Percentiles rank a stretch among this genome's conserved stretches.
Evolutionary conservation across 2,113 vertebrate genomes (phyloP).

Genomic region (Albula goreensis): DNA sequence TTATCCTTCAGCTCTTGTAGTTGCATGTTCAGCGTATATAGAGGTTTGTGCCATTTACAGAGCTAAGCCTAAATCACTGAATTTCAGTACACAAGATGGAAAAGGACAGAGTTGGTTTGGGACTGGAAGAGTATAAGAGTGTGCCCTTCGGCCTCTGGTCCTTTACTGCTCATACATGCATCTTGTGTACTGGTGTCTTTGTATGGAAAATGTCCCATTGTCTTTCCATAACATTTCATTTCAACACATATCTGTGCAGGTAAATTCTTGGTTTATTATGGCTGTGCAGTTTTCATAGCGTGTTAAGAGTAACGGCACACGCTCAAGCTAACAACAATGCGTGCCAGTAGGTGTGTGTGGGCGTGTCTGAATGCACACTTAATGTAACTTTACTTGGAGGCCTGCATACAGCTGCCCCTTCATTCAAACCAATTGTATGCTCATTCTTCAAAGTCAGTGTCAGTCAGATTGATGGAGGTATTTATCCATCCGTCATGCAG

Average conservation of each 20-base stretch:
- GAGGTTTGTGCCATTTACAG: no score
- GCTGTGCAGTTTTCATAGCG: background rate
- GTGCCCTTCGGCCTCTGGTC: background rate
- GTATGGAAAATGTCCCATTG: background rate
- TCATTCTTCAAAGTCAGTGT: background rate
- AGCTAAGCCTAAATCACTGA: background rate
- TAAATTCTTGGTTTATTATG: background rate
- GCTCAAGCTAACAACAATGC: background rate
- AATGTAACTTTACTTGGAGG: background rate
- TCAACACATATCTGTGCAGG: background rate
- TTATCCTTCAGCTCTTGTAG: background rate
- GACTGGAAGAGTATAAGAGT: background rate
- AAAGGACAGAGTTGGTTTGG: background rate
- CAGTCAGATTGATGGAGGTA: background rate
- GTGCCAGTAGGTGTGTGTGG: constrained; percentile 20
- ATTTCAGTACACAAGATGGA: background rate
- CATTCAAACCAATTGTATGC: background rate
- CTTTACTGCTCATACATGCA: background rate
- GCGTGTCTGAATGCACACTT: background rate
- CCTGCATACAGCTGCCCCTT: background rate
- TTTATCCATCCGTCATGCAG: background rate
- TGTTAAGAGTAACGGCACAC: background rate
- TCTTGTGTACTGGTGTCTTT: background rate
- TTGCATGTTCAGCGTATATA: background rate
- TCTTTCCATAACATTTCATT: background rate